These are phyloP conservation scores for Gryon sp. DNA, from an alignment of 1,140 invertebrate genomes.

Conservation along the genomic window DNA sequence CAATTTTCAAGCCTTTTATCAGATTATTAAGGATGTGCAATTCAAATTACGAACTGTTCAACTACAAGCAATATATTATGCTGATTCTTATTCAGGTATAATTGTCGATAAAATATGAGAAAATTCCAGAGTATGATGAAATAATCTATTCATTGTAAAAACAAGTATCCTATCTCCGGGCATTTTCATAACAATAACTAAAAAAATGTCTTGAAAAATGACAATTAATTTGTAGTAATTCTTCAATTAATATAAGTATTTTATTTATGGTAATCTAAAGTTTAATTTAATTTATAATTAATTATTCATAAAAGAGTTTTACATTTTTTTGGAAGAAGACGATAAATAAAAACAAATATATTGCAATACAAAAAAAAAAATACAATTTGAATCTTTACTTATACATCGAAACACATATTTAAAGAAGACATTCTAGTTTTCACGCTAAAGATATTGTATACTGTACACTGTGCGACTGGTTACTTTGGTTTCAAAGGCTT, in stretches of 20 bases:
- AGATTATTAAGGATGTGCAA: slow-evolving; percentile 58
- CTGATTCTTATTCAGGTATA: slow-evolving; percentile 49
- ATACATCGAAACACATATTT: background rate
- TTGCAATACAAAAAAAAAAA: too few relatives aligned
- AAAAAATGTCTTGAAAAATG: too few relatives aligned
- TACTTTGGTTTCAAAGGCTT: slow-evolving; percentile 21
- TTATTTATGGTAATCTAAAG: too few relatives aligned
- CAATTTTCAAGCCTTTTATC: slow-evolving; percentile 50
- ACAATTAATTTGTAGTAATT: too few relatives aligned
- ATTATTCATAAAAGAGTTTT: too few relatives aligned
- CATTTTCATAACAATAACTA: too few relatives aligned
- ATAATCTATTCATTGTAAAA: slow-evolving; percentile 22
- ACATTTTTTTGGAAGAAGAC: too few relatives aligned
- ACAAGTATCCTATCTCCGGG: too few relatives aligned
- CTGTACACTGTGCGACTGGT: background rate
- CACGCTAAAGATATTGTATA: background rate
- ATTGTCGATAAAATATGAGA: slow-evolving; percentile 54
- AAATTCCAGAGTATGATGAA: slow-evolving; percentile 19
- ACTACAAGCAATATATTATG: slow-evolving; percentile 58
- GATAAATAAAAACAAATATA: too few relatives aligned
- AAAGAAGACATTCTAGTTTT: slow-evolving; percentile 2
- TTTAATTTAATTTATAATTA: too few relatives aligned
- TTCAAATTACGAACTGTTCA: slow-evolving; percentile 59
- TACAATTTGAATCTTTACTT: background rate
- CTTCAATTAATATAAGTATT: too few relatives aligned